phyloP scores from a whole-genome alignment of 2,797 vertebrate genomes.

The Pseudomugil tenellus region DNA sequence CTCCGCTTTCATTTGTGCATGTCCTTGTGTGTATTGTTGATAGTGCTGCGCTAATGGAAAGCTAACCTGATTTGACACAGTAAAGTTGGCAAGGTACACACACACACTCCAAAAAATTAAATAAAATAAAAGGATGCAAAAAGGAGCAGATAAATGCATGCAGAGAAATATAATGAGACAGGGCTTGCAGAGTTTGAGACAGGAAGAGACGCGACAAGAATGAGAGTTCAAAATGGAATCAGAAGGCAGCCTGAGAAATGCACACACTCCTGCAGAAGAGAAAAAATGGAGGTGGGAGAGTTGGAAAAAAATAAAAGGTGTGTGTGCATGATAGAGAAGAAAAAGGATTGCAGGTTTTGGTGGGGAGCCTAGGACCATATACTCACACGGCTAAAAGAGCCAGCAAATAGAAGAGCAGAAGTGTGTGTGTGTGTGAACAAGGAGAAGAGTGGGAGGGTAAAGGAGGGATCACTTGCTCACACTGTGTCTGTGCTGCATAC shows the following conservation, averaged over 20 bases:
- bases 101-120: background rate
- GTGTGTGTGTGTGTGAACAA: conserved; percentile 19
- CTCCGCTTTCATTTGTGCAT: conserved; percentile 30
- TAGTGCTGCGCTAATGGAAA: conserved; percentile 16
- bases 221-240: background rate
- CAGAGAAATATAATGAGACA: conserved; percentile 54
- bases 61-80: conserved; percentile 20
- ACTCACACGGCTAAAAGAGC: conserved; percentile 21
- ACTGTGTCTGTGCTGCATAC: conserved; percentile 8
- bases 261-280: conserved; percentile 29
- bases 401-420: conserved; percentile 16
- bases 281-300: background rate
- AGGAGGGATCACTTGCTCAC: conserved; percentile 47
- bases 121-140: background rate
- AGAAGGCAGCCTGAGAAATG: conserved; percentile 25
- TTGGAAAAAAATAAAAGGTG: background rate
- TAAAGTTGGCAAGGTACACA: conserved; percentile 9
- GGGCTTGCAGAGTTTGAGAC: conserved; percentile 35
- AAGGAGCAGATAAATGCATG: conserved; percentile 36
- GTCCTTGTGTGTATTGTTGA: conserved; percentile 1
- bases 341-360: conserved; percentile 15
- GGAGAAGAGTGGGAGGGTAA: conserved; percentile 32
- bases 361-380: conserved; percentile 43
- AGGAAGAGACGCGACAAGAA: conserved; percentile 16
- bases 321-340: conserved; percentile 16